phyloP scores from a whole-genome alignment of 2,797 vertebrate species.

The Eutrigla gurnardus region DNA sequence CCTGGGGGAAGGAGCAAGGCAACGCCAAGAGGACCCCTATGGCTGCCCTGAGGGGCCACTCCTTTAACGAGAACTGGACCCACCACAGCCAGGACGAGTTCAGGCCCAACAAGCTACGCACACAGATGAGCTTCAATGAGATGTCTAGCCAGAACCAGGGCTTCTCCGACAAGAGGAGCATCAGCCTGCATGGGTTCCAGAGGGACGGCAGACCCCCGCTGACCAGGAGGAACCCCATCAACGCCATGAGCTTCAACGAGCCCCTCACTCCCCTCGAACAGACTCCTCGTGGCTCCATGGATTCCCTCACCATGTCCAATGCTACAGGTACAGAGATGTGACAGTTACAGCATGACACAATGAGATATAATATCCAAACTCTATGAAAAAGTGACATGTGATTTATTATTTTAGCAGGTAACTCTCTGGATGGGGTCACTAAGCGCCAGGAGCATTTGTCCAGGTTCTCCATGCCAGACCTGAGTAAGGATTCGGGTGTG shows the following conservation, averaged over 20 bases:
- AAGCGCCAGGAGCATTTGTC: constrained; percentile 97
- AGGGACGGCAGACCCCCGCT: constrained; percentile 89
- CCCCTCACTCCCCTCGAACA: constrained; percentile 93
- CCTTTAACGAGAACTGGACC: constrained; percentile 93
- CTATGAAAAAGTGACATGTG: constrained; percentile 29
- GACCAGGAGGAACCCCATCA: constrained; percentile 93
- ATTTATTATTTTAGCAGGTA: constrained; percentile 79
- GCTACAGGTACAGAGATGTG: constrained; percentile 88
- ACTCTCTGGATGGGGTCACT: constrained; percentile 92
- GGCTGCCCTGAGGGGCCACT: constrained; percentile 91
- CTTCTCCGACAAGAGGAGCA: constrained; percentile 91
- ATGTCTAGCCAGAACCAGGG: constrained; percentile 91
- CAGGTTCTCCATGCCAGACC: constrained; percentile 97
- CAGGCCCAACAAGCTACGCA: constrained; percentile 91
- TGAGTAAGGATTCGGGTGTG: constrained; percentile 98
- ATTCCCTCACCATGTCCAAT: constrained; percentile 94
- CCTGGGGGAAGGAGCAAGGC: constrained; percentile 93
- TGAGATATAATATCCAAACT: neutral
- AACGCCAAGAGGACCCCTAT: constrained; percentile 93
- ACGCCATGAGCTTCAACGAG: constrained; percentile 92
- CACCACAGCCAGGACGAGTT: constrained; percentile 95
- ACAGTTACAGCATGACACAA: neutral
- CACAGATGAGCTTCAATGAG: constrained; percentile 98
- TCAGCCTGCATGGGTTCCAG: constrained; percentile 93
- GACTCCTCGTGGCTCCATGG: constrained; percentile 95